Evolutionary conservation across 2,797 vertebrate species (phyloP).

Genomic region (Apogon hyalosoma): DNA sequence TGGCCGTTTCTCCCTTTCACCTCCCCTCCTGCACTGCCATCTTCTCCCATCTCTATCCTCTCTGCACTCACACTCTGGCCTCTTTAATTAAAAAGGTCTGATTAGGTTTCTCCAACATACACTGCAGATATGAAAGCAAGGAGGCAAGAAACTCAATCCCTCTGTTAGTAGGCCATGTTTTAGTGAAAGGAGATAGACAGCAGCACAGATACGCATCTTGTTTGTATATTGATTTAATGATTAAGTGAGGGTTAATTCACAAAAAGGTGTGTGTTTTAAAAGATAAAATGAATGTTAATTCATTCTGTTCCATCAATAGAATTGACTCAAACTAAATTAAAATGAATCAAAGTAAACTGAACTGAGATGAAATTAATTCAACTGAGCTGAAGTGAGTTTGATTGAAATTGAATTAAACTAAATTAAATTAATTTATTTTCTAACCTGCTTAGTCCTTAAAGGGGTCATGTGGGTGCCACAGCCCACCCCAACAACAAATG

Average conservation of each 20-base stretch:
- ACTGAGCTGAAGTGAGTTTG: too few relatives aligned
- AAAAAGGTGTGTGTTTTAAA: conserved; percentile 8
- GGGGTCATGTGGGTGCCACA: too few relatives aligned
- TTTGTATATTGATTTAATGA: conserved; percentile 53
- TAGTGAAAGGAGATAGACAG: not conserved
- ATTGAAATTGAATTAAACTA: too few relatives aligned
- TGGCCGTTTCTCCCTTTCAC: conserved; percentile 29
- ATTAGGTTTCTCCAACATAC: conserved; percentile 64
- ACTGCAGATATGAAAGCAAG: conserved; percentile 40
- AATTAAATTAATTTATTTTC: too few relatives aligned
- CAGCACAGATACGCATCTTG: conserved; percentile 8
- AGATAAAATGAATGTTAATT: conserved; percentile 8
- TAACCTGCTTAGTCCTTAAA: too few relatives aligned
- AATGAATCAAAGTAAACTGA: too few relatives aligned
- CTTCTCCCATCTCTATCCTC: conserved; percentile 27
- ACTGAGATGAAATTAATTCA: too few relatives aligned
- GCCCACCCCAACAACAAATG: too few relatives aligned
- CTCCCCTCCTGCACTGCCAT: conserved; percentile 37
- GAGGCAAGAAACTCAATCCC: conserved; percentile 36
- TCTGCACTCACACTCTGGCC: conserved; percentile 26
- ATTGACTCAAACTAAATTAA: not conserved
- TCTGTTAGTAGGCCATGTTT: conserved; percentile 10
- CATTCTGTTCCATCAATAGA: too few relatives aligned
- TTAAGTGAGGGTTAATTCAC: conserved; percentile 39
- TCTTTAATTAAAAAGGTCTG: conserved; percentile 71